A percentile compares a stretch with the other conserved stretches of the same genome.
Conservation (phyloP, 2,113 vertebrate species). For the Stictonetta naevosa region DNA sequence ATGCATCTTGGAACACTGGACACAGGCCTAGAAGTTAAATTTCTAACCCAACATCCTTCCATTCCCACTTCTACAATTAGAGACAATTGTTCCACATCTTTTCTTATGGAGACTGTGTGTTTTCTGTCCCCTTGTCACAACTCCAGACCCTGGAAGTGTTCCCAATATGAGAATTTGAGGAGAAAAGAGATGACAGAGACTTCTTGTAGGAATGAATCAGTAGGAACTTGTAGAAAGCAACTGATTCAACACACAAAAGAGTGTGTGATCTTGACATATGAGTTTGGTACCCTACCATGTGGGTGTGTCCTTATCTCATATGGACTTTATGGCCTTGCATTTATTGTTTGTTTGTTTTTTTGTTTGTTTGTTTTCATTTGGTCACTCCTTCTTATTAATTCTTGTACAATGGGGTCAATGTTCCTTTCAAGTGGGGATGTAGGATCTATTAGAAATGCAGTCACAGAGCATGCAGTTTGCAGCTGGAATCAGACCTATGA, state of each 20-base stretch:
- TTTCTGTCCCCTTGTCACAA: neutral
- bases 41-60: neutral
- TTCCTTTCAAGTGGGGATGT: neutral
- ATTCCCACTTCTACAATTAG: neutral
- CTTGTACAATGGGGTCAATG: neutral
- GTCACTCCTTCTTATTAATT: neutral
- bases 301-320: neutral
- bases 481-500: neutral
- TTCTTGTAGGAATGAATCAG: neutral
- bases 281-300: neutral
- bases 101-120: neutral
- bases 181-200: neutral
- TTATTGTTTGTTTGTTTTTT: neutral
- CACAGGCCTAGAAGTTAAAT: neutral
- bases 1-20: neutral
- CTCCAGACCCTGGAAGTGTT: neutral
- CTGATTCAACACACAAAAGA: neutral
- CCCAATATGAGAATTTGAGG: neutral
- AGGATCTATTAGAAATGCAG: neutral
- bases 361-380: neutral
- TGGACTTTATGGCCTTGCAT: neutral
- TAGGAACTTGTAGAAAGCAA: neutral
- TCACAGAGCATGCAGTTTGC: neutral
- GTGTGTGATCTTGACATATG: rapidly evolving
- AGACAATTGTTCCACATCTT: neutral